These are phyloP conservation scores for Myotis daubentonii DNA, from an alignment of 2,797 vertebrate genomes.

Conservation along the genomic window DNA sequence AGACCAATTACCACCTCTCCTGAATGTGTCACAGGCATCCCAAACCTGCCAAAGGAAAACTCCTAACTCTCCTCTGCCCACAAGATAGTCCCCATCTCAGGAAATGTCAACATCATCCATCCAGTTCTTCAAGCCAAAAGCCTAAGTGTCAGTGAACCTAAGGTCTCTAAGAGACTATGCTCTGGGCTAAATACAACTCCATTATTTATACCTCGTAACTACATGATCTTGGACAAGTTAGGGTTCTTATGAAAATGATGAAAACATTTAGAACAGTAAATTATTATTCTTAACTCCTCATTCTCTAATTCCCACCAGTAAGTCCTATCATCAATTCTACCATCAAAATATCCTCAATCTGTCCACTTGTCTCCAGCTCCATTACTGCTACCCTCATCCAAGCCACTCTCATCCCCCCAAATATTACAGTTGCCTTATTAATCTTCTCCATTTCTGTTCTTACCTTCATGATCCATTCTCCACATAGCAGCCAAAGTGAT, in stretches of 20 bases:
- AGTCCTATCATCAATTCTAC: neutral
- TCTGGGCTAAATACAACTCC: neutral
- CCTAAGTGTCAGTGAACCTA: neutral
- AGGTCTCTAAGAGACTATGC: neutral
- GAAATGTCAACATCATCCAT: neutral
- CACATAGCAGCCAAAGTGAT: neutral
- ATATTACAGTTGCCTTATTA: neutral
- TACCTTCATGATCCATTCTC: neutral
- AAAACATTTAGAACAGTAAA: neutral
- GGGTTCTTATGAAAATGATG: neutral
- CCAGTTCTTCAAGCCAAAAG: neutral
- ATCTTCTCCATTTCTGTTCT: neutral
- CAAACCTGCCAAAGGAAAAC: neutral
- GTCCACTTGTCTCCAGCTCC: neutral
- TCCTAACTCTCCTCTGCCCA: neutral
- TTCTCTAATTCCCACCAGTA: neutral
- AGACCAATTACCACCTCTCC: neutral
- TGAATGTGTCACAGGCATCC: neutral
- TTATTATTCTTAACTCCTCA: neutral
- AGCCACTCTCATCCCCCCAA: neutral
- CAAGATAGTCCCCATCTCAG: neutral
- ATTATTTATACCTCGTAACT: neutral
- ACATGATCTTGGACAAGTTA: neutral
- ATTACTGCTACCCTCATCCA: neutral
- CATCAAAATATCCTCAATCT: neutral